Evolutionary conservation across 2,113 vertebrate genomes (phyloP), one percentile per base, ranked within the genome.

Genomic region (Cyanoramphus novaezelandiae): DNA sequence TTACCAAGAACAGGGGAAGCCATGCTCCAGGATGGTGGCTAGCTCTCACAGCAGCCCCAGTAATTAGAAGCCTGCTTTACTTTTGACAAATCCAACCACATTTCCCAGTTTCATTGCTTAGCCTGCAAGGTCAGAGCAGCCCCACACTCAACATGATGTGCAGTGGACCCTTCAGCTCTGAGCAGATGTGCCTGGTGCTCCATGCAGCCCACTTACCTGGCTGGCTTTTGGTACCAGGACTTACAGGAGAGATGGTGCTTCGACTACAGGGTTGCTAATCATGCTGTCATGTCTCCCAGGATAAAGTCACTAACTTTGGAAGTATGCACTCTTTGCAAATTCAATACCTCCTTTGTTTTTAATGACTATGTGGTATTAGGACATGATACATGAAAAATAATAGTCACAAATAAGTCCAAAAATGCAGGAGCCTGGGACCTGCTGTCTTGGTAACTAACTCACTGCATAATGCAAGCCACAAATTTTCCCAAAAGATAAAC

Each of bases 121-220:
- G 20, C 7, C 37, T 78, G 31, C 41, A 86, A 72, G 28, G 10
- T 59, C 35, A 70, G 57, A 55, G 43, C 39, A 68, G 28, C 25
- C 29, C 41, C n/a, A 68, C 46, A 27, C 21, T 39, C 29, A 41
- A 37, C 4, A 11, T 0, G 0, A 31, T 3, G 0, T 24, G 49
- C 1, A 0, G 29, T 17, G 1, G 0, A 25, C 29, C 25, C 28
- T 71, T 46, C 46, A 25, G 59, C 63, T 47, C 16, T 0, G 3
- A 27, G 41, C 3, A 0, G 33, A 33, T 23, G 41, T 47, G 37
- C 33, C 57, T 25, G 11, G 25, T 59, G 49, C 13, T 15, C 57
- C 63, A 10, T 3, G 25, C 39, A 71, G 7, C 2, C 63, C 24
- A 5, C 28, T 20, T 23, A 5, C 46, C n/a, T 6, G 1, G 31